Conservation (phyloP, 2,888 invertebrate species). For the Erebia ligea region DNA sequence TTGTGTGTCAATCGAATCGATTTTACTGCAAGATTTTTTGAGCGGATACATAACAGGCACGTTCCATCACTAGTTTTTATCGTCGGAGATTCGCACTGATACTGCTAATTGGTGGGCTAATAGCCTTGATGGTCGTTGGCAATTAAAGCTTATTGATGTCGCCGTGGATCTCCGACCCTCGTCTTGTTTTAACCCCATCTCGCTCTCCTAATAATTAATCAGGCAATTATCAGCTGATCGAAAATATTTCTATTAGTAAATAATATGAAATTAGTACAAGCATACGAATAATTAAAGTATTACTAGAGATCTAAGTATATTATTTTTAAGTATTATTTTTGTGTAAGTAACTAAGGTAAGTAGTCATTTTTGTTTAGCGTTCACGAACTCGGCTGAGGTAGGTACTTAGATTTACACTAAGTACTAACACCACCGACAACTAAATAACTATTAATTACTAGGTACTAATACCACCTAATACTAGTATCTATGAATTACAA, state of each 20-base stretch:
- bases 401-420: no score
- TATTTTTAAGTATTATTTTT: no score
- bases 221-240: slow-evolving; percentile 69
- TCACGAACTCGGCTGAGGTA: no score
- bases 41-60: neutral
- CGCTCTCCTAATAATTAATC: slow-evolving; percentile 78
- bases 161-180: slow-evolving; percentile 75
- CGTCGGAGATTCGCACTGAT: slow-evolving; percentile 54
- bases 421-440: no score
- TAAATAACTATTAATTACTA: no score
- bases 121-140: slow-evolving; percentile 73
- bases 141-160: slow-evolving; percentile 81
- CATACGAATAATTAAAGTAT: no score
- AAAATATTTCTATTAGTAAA: slow-evolving; percentile 55
- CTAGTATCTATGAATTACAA: no score
- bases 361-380: no score
- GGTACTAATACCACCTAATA: no score
- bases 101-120: slow-evolving; percentile 74
- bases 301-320: no score
- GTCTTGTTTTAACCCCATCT: slow-evolving; percentile 76
- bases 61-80: slow-evolving; percentile 30
- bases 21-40: no score
- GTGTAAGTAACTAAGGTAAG: no score
- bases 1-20: neutral
- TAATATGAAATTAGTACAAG: slow-evolving; percentile 11